These are phyloP conservation scores for Orchestia grillus DNA, from an alignment of 1,140 invertebrate genomes.

Conservation along the genomic window DNA sequence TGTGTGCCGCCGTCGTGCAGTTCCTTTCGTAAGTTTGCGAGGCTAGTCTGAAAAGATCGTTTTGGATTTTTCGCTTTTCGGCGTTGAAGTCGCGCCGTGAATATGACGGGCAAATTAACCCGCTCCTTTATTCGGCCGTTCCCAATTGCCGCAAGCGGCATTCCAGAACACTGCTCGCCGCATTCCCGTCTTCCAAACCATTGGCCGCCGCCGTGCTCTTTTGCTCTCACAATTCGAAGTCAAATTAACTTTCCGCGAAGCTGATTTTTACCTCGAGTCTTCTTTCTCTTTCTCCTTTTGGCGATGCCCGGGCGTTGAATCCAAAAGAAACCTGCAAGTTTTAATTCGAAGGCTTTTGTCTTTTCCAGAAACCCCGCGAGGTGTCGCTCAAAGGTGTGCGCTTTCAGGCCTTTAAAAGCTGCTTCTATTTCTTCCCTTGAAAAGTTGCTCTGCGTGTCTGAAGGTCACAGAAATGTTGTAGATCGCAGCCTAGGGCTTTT, in stretches of 20 bases:
- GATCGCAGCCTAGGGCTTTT: background rate
- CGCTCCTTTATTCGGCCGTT: slow-evolving; percentile 10
- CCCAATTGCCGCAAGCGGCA: slow-evolving; percentile 18
- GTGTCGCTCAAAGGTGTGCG: slow-evolving; percentile 4
- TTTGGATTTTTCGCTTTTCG: background rate
- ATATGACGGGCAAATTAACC: slow-evolving; percentile 37
- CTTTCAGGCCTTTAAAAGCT: background rate
- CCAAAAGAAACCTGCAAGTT: slow-evolving; percentile 7
- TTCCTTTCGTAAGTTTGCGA: background rate
- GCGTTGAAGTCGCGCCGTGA: slow-evolving; percentile 1
- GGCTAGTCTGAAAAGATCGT: background rate
- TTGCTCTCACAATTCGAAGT: slow-evolving; percentile 39
- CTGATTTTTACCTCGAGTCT: slow-evolving; percentile 44
- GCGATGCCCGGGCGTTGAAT: background rate
- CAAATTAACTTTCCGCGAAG: slow-evolving; percentile 50
- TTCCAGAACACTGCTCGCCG: background rate
- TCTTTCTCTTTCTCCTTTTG: slow-evolving; percentile 32
- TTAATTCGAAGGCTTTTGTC: slow-evolving; percentile 31
- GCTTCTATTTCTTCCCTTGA: background rate
- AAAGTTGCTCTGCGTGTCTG: background rate
- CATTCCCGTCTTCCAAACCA: slow-evolving; percentile 42
- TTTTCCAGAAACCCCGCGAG: slow-evolving; percentile 2
- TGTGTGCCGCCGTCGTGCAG: background rate
- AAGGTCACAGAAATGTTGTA: background rate
- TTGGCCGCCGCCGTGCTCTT: slow-evolving; percentile 38